These are phyloP conservation scores for Helicoverpa zea DNA, from an alignment of 1,140 invertebrate species.

Conservation along the genomic window DNA sequence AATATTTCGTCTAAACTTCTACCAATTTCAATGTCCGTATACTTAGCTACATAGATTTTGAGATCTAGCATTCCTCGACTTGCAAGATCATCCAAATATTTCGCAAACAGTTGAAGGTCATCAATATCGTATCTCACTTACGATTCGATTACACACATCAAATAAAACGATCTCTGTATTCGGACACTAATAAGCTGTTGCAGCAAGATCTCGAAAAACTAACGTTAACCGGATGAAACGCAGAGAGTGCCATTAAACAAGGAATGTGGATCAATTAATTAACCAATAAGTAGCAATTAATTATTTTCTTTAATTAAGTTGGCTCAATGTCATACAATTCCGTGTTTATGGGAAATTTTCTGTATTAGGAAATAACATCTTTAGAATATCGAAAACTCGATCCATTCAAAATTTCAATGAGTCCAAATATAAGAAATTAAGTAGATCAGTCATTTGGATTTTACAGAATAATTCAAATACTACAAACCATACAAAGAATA, in stretches of 20 bases:
- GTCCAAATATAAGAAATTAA: not conserved
- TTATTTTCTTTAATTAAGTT: constrained; percentile 34
- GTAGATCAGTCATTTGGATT: not conserved
- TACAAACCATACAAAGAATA: constrained; percentile 8
- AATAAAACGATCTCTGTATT: constrained; percentile 5
- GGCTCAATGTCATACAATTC: constrained; percentile 17
- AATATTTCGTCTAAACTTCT: too few relatives aligned
- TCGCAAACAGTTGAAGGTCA: not conserved
- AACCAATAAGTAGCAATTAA: constrained; percentile 29
- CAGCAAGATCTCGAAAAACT: constrained; percentile 21
- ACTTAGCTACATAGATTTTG: too few relatives aligned
- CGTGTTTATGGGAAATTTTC: constrained; percentile 30
- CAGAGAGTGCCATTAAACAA: constrained; percentile 19
- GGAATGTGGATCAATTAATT: constrained; percentile 36
- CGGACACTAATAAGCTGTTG: constrained; percentile 24
- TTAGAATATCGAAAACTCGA: not conserved
- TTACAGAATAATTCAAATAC: constrained; percentile 1
- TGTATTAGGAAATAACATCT: constrained; percentile 20
- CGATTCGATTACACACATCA: not conserved
- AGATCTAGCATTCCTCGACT: not conserved
- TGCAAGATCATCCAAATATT: not conserved
- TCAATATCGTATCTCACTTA: not conserved
- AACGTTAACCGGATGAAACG: constrained; percentile 38
- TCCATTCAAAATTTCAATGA: constrained; percentile 4
- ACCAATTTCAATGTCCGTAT: too few relatives aligned